Percentiles rank a stretch among this genome's conserved stretches.
Evolutionary conservation across 2,797 vertebrate species (phyloP).

Genomic region (Falco berigora): DNA sequence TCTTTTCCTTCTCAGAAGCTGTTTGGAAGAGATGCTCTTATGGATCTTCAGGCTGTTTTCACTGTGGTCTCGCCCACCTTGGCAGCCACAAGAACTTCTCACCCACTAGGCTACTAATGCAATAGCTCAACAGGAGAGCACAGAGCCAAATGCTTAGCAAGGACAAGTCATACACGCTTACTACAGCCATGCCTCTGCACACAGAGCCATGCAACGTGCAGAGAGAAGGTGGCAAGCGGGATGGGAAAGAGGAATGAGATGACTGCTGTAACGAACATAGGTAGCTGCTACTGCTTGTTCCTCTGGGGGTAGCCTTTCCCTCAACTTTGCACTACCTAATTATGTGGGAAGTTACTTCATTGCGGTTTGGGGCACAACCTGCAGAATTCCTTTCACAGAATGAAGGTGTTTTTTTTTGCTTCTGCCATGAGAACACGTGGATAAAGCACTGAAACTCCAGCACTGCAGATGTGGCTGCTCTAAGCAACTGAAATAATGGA

Average conservation of each 20-base stretch:
- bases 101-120: not conserved
- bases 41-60: not conserved
- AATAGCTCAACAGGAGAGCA: not conserved
- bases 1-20: not conserved
- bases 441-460: not conserved
- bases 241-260: not conserved
- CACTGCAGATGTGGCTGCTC: not conserved
- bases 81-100: not conserved
- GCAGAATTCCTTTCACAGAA: not conserved
- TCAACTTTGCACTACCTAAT: not conserved
- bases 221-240: not conserved
- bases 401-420: not conserved
- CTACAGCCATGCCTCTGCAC: not conserved
- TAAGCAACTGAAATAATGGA: not conserved
- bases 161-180: rapidly evolving
- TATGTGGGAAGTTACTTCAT: not conserved
- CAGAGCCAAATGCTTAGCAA: rapidly evolving
- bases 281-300: not conserved
- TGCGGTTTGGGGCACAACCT: not conserved
- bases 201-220: rapidly evolving
- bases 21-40: not conserved
- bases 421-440: not conserved
- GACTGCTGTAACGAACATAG: not conserved
- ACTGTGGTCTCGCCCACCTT: not conserved
- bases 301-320: not conserved